Conservation (phyloP, 2,113 vertebrate species). For the Ceuthmochares aereus region DNA sequence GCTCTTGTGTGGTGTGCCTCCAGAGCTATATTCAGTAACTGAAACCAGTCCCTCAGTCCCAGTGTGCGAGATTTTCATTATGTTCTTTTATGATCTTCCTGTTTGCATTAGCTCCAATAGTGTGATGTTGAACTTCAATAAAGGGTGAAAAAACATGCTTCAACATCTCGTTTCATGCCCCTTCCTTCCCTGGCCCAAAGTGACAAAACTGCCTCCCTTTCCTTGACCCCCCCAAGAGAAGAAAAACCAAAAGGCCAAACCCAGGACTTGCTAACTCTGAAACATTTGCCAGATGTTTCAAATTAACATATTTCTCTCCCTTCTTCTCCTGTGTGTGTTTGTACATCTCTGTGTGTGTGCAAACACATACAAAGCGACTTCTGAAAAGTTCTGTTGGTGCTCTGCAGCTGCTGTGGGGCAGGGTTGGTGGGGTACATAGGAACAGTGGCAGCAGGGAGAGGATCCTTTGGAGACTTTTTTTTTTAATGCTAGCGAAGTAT, state of each 20-base stretch:
- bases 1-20: slow-evolving; percentile 61
- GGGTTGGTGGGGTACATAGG: not conserved
- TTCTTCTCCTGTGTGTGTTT: slow-evolving; percentile 44
- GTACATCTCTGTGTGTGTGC: slow-evolving; percentile 49
- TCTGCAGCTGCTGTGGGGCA: not conserved
- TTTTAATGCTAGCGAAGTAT: not conserved
- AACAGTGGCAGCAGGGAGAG: not conserved
- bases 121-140: slow-evolving; percentile 66
- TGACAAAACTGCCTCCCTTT: slow-evolving; percentile 25
- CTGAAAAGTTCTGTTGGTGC: not conserved
- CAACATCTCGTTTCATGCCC: slow-evolving; percentile 18
- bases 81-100: slow-evolving; percentile 59
- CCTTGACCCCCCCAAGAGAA: not conserved
- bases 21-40: slow-evolving; percentile 56
- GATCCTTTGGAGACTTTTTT: not conserved
- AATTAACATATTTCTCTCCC: slow-evolving; percentile 51
- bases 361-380: slow-evolving; percentile 19
- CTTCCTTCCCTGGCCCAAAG: not conserved
- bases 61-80: slow-evolving; percentile 28
- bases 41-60: slow-evolving; percentile 53
- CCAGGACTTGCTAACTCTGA: slow-evolving; percentile 31
- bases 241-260: not conserved
- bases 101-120: slow-evolving; percentile 57
- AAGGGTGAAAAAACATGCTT: slow-evolving; percentile 26
- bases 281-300: slow-evolving; percentile 60